Percentiles rank a stretch among this genome's conserved stretches.
phyloP scores from a whole-genome alignment of 2,797 vertebrate species.

The Peromyscus attwateri region DNA sequence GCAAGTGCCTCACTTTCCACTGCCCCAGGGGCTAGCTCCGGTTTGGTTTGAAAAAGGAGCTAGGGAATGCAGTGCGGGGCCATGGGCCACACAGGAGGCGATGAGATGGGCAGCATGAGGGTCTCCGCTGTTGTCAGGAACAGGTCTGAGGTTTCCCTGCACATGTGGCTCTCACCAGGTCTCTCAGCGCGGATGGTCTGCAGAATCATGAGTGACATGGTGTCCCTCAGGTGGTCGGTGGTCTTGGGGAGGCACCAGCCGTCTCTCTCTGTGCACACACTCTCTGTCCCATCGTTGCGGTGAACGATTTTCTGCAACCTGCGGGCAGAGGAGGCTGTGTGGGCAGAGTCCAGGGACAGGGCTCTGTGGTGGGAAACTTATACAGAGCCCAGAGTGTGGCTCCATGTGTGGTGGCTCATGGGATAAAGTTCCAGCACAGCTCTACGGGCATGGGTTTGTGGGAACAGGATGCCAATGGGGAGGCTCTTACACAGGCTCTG shows the following conservation, averaged over 20 bases:
- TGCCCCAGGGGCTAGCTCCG: background rate
- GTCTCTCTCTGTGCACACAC: slow-evolving; percentile 93
- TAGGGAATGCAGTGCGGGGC: background rate
- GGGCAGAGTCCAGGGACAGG: too few relatives aligned
- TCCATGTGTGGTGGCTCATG: background rate
- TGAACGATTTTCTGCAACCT: slow-evolving; percentile 93
- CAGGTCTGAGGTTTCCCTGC: background rate
- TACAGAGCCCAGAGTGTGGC: background rate
- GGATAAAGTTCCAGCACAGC: background rate
- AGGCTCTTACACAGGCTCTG: background rate
- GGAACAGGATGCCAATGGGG: background rate
- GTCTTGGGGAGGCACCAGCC: slow-evolving; percentile 97
- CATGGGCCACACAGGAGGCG: background rate
- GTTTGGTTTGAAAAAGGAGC: background rate
- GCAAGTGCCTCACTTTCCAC: background rate
- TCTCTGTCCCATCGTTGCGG: slow-evolving; percentile 90
- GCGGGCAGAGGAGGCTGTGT: background rate
- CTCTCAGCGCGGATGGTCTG: slow-evolving; percentile 91
- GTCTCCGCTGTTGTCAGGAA: background rate
- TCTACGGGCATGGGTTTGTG: background rate
- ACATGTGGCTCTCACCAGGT: slow-evolving; percentile 88
- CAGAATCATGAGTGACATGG: slow-evolving; percentile 95
- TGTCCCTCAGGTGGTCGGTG: slow-evolving; percentile 93
- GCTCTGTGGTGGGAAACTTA: background rate
- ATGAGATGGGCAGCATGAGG: background rate